Evolutionary conservation across 2,797 vertebrate genomes (phyloP), one percentile per base, ranked within the genome.

Genomic region (Danio aesculapii): DNA sequence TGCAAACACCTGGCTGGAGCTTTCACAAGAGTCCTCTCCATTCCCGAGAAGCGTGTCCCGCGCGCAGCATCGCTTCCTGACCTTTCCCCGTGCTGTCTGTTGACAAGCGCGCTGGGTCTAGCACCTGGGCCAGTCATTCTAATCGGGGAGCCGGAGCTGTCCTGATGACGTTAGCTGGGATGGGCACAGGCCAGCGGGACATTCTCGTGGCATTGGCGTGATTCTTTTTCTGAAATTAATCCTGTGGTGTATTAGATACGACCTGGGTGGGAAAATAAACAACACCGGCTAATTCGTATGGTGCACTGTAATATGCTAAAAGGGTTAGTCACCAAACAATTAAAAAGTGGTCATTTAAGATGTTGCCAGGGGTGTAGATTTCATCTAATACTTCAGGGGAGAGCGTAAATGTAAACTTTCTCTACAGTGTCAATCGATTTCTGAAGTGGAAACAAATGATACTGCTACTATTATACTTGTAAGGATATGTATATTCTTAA

Each of bases 91-190:
- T 13, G 30, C 75, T 6, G 17, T 46, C 13, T 61, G 73, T 64
- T 83, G 47, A 81, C 78, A 49, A 67, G 74, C 11, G 9, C 17
- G 39, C 49, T 1, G 12, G 12, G 72, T 57, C 64, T 58, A 63
- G 81, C 87, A 86, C 81, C 87, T 83, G 84, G 73, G 58, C 72
- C 70, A 64, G 63, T 87, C 83, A 84, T 82, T 87, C 83, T 73
- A 75, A 74, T 3, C 10, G 47, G 61, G 39, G 14, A 73, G 21
- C 30, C 49, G 0, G 11, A 53, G 71, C 17, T 14, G 58, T 53
- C 63, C 72, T 19, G 12, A 64, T 84, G 66, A 76, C 50, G 72
- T 76, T 49, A 43, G 59, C 13, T 17, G 11, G 43, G 50, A 52
- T n/a, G n/a, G 69, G 30, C 5, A 5, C 6, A 10, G 39, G 57